Base-by-base conservation (phyloP, 2,888 invertebrate genomes). In the Limnephilus lunatus region DNA sequence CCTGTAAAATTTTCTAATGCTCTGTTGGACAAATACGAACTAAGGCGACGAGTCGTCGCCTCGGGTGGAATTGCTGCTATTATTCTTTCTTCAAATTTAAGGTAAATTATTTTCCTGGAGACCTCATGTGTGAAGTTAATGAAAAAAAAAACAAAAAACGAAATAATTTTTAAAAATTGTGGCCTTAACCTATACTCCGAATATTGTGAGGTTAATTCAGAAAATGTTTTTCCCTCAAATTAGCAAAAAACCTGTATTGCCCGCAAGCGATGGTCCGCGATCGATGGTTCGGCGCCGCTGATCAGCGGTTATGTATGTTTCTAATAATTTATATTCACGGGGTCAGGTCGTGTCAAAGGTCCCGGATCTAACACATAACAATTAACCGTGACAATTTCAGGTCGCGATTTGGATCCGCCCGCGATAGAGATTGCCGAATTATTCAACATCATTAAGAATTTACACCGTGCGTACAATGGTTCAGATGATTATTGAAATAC, bases 271-370 rank as follows among this genome's bases (percentile, higher is more conserved):
- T 68, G 4, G 25, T 7, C 19, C 53, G 7, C 19, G 19, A 68
- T 7, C 53, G 53, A 68, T 7, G 53, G 15, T 19, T 68, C 19
- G 19, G 25, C 53, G 25, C 53, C 25, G 53, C 53, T 68, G 53
- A 19, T 68, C 53, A 68, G 53, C 53, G 25, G 53, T 2, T 91
- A 89, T 89, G 91, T 93, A 90, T 93, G 92, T 91, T 92, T 93
- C 93, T 91, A 92, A 93, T 93, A 92, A 93, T 93, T 93, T 93
- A 93, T 93, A 93, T 93, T 93, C 93, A 91, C 90, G 81, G 92
- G 91, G 90, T 90, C 89, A 92, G 92, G 90, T 39, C 44, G 81
- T 81, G 83, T 48, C 85, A 90, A 80, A 90, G 90, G 89, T 85
- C 83, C 44, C 82, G 44, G 48, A 85, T 91, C 92, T 85, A 19